phyloP scores from a whole-genome alignment of 2,888 invertebrate genomes.

The Rhamphomyia laevipes region DNA sequence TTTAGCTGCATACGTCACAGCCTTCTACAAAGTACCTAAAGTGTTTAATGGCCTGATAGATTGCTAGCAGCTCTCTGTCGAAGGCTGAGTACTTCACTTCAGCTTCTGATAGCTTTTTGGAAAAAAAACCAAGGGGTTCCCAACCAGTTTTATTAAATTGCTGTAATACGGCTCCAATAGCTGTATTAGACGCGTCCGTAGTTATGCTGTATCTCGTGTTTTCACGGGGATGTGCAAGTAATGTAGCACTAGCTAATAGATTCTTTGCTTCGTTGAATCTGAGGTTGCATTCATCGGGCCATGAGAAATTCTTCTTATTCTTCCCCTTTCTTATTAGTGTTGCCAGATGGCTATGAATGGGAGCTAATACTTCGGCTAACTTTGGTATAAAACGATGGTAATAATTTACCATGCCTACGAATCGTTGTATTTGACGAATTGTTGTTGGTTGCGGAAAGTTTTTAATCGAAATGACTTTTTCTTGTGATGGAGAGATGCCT shows the following conservation, averaged over 20 bases:
- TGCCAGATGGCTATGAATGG: background rate
- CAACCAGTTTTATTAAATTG: constrained; percentile 19
- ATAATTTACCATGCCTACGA: constrained; percentile 12
- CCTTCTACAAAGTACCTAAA: constrained; percentile 31
- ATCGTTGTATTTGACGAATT: background rate
- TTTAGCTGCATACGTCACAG: no score
- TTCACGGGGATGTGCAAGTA: background rate
- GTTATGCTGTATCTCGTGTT: background rate
- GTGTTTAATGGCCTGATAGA: constrained; percentile 25
- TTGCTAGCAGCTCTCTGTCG: constrained; percentile 29
- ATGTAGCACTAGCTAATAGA: background rate
- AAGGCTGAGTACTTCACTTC: constrained; percentile 29
- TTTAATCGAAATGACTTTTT: constrained; percentile 3
- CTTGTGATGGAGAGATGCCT: constrained; percentile 2
- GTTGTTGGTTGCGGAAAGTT: background rate
- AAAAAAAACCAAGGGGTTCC: constrained; percentile 30
- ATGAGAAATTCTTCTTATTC: background rate
- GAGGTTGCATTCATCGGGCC: background rate
- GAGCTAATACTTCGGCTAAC: background rate
- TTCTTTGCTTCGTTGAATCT: background rate
- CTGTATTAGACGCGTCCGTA: constrained; percentile 24
- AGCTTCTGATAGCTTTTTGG: constrained; percentile 29
- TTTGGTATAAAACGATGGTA: constrained; percentile 4
- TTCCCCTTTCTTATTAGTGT: background rate
- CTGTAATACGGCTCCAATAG: constrained; percentile 26